phyloP scores from a whole-genome alignment of 2,113 vertebrate genomes.

The Percopsis transmontana region DNA sequence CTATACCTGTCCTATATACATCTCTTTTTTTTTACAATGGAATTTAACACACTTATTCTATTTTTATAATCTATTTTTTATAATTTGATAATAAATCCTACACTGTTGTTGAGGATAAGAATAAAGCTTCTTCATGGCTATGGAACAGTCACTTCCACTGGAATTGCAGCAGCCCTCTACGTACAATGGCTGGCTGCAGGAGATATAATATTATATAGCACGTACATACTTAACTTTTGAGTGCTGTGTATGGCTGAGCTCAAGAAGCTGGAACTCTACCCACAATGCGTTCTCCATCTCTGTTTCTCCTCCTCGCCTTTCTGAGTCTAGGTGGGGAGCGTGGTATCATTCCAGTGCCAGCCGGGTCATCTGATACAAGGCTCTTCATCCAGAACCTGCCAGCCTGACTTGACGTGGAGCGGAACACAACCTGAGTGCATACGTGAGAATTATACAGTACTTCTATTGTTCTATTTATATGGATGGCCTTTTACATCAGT shows the following conservation, averaged over 20 bases:
- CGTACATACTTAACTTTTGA: background rate
- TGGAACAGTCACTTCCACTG: no score
- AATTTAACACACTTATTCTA: no score
- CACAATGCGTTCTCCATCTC: background rate
- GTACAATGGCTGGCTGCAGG: no score
- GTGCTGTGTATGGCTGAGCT: background rate
- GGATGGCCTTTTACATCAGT: background rate
- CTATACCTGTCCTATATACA: no score
- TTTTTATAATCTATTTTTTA: no score
- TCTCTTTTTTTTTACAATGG: no score
- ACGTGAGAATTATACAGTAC: slow-evolving; percentile 51
- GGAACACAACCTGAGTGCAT: slow-evolving; percentile 71
- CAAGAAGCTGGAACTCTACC: background rate
- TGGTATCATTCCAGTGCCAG: slow-evolving; percentile 75
- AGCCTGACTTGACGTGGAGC: slow-evolving; percentile 71
- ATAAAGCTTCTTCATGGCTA: no score
- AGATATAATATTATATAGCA: background rate
- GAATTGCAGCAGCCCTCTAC: no score
- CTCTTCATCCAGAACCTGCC: slow-evolving; percentile 72
- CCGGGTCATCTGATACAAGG: slow-evolving; percentile 74
- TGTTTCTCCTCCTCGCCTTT: background rate
- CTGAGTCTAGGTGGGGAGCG: slow-evolving; percentile 59
- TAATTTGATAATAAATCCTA: no score
- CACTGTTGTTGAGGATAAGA: no score
- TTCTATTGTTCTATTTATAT: background rate